phyloP scores from a whole-genome alignment of 2,888 invertebrate genomes.

The Zygogramma bicolorata region DNA sequence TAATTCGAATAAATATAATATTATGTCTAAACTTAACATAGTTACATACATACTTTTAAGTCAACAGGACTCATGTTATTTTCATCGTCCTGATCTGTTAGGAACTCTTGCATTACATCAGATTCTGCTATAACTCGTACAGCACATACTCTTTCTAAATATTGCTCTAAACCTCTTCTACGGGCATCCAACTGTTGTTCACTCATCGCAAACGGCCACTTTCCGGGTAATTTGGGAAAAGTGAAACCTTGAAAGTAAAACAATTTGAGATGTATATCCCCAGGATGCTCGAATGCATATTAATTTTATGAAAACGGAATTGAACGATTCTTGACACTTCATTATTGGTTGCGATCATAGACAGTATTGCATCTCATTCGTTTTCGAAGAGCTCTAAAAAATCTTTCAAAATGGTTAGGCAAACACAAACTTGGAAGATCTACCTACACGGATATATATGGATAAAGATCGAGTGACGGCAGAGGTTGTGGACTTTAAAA shows the following conservation, averaged over 20 bases:
- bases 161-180: constrained; percentile 94
- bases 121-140: constrained; percentile 98
- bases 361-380: too few relatives aligned
- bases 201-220: constrained; percentile 97
- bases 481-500: too few relatives aligned
- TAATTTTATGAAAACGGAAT: too few relatives aligned
- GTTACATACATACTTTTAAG: constrained; percentile 71
- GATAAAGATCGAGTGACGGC: too few relatives aligned
- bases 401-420: too few relatives aligned
- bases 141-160: constrained; percentile 97
- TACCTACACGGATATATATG: too few relatives aligned
- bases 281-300: too few relatives aligned
- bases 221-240: constrained; percentile 97
- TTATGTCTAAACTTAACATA: background rate
- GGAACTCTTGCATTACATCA: constrained; percentile 96
- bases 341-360: too few relatives aligned
- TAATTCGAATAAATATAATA: background rate
- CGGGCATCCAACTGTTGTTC: constrained; percentile 97
- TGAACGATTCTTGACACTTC: too few relatives aligned
- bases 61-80: constrained; percentile 75
- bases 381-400: too few relatives aligned
- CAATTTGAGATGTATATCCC: background rate
- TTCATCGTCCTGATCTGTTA: constrained; percentile 92
- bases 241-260: constrained; percentile 76
- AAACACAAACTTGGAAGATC: too few relatives aligned